Evolutionary conservation across 2,888 invertebrate genomes (phyloP), one percentile per base, ranked within the genome.

Genomic region (Smittia sp.): DNA sequence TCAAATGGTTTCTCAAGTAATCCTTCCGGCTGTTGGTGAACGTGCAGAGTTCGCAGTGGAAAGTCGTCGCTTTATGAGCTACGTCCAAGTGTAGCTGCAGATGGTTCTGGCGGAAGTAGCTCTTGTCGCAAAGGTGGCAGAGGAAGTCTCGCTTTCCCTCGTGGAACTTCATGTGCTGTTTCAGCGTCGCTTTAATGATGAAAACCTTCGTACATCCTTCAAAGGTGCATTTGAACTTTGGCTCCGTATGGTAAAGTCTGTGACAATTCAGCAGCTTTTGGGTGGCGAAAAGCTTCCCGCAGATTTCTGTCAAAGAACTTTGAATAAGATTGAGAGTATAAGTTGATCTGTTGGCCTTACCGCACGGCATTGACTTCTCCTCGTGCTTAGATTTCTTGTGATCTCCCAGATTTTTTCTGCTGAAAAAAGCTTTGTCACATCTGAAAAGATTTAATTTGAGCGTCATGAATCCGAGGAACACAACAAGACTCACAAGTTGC

Each of bases 131-230:
- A 13, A 27, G 63, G 27, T 24, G 63, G 27, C 63, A 63, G 9
- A 24, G 27, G 15, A n/a, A 4, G 15, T 63, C 63, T 1, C 27
- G 25, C 2, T 63, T 63, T 25, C 25, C 25, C 27, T 63, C 27
- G 27, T 63, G 63, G 4, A 63, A 13, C 6, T 72, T 72, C 38
- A 62, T 18, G 39, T 72, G 72, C n/a, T 58, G 27, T 38, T 62
- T 62, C 2, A 72, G 62, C 18, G 18, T 32, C 9, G 58, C 20
- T 13, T 62, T 54, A 7, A 38, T 27, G 18, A 72, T 32, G 20
- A 72, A 72, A 38, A 20, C 38, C 62, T 72, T 72, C 22, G 7
- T 3, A 11, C 72, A 72, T 11, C 38, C 72, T 7, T 72, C 39
- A 4, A 38, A 32, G 9, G 1, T 15, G 38, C 72, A 72, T 13